Base-by-base conservation (phyloP, 2,888 invertebrate genomes). In the Callosobruchus maculatus region DNA sequence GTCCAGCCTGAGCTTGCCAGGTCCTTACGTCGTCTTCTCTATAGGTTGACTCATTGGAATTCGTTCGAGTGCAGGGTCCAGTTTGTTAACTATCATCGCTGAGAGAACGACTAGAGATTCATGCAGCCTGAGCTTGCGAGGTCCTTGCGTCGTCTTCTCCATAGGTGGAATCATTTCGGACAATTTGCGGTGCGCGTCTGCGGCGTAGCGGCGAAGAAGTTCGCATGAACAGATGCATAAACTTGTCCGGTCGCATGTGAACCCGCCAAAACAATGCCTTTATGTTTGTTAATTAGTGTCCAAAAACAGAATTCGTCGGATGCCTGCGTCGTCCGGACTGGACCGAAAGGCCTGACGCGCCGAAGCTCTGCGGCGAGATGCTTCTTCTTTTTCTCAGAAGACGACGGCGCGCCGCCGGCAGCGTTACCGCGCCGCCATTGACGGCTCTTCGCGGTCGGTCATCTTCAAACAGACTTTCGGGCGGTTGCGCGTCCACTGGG, bases 201-300 rank as follows among this genome's bases (percentile, higher is more conserved):
- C n/a, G 79, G 78, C 74, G 78, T 79, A 77, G 79, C 77, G 77
- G 77, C 68, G 73, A 72, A 75, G 77, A 77, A 77, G 76, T 76
- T 76, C 80, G 77, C 76, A 77, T 77, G 79, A 79, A 81, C 80
- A 79, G 80, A 81, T 80, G 81, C 80, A 82, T 80, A 80, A 78
- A 80, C 79, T 78, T 78, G 81, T 79, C 76, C 49, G 3, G 7
- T 18, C 49, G 49, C 49, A 49, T 83, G 83, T 81, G 82, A 83
- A 83, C 82, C 80, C 76, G 80, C 75, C 81, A 80, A 81, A 84
- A 84, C 84, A 84, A 84, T 83, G 83, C 82, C 80, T 85, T 85
- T 84, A 85, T 84, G 85, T 84, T 85, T 84, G 84, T 83, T 86
- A 86, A 85, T 85, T 86, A 85, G 84, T 82, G 82, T 79, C 84